phyloP scores from a whole-genome alignment of 2,797 vertebrate species.

The Amblyraja radiata region DNA sequence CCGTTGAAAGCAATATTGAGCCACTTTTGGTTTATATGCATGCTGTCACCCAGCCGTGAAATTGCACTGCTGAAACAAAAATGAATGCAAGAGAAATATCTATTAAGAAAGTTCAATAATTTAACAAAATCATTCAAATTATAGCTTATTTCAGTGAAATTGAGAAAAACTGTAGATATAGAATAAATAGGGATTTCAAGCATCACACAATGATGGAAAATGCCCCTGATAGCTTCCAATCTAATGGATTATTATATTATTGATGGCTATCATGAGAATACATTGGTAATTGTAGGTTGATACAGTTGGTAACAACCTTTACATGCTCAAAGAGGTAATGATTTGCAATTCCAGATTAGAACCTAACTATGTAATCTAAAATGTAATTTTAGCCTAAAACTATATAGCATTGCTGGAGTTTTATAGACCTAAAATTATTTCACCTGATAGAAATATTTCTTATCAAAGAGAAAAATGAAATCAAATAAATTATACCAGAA shows the following conservation, averaged over 20 bases:
- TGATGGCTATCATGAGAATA: not conserved
- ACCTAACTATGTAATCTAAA: not conserved
- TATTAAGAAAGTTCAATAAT: not conserved
- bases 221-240: not conserved
- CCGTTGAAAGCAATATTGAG: not conserved
- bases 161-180: not conserved
- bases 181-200: not conserved
- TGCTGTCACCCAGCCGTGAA: constrained; percentile 1
- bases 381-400: not conserved
- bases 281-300: not conserved
- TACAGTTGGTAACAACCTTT: not conserved
- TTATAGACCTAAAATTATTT: not conserved
- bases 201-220: not conserved
- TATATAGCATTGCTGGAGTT: not conserved
- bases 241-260: not conserved
- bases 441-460: not conserved
- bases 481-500: not conserved
- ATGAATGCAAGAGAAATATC: not conserved
- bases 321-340: not conserved
- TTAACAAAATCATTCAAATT: constrained; percentile 6
- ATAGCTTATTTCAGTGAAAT: not conserved
- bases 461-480: not conserved
- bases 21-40: not conserved
- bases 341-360: not conserved
- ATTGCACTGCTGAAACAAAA: not conserved